Conservation (phyloP, 2,797 vertebrate species). For the Pygocentrus nattereri region DNA sequence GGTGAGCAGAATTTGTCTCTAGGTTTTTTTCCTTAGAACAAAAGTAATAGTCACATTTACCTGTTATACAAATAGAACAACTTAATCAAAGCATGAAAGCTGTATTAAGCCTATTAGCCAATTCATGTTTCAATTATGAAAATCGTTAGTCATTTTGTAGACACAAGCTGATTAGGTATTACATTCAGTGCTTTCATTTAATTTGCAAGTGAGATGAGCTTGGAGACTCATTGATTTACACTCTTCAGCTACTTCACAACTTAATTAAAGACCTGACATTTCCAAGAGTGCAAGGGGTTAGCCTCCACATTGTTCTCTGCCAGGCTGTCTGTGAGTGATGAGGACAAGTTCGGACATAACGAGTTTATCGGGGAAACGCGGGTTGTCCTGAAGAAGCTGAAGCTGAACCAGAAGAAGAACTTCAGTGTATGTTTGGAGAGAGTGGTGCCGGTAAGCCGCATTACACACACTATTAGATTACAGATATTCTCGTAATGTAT, state of each 20-base stretch:
- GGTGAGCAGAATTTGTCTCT: constrained; percentile 68
- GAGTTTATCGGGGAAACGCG: constrained; percentile 96
- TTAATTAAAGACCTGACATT: constrained; percentile 55
- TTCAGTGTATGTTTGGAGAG: constrained; percentile 93
- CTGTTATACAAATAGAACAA: constrained; percentile 20
- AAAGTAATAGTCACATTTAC: constrained; percentile 15
- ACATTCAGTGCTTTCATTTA: constrained; percentile 11
- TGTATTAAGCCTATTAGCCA: background rate
- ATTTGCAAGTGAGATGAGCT: constrained; percentile 15
- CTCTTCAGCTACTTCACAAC: background rate
- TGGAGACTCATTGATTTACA: background rate
- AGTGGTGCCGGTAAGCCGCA: constrained; percentile 80
- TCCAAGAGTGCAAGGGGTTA: constrained; percentile 30
- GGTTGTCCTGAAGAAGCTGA: constrained; percentile 92
- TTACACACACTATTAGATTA: constrained; percentile 11
- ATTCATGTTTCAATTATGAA: background rate
- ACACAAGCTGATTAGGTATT: background rate
- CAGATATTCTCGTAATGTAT: constrained; percentile 7
- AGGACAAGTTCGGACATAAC: constrained; percentile 97
- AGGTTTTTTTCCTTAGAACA: constrained; percentile 2
- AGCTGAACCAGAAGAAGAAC: constrained; percentile 91
- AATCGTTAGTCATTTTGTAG: background rate
- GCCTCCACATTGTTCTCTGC: constrained; percentile 26
- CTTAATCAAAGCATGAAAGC: background rate
- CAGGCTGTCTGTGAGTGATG: constrained; percentile 94